Percentiles rank a stretch among this genome's conserved stretches.
Conservation (phyloP, 2,113 vertebrate genomes). For the Pseudorhombus dupliciocellatus region DNA sequence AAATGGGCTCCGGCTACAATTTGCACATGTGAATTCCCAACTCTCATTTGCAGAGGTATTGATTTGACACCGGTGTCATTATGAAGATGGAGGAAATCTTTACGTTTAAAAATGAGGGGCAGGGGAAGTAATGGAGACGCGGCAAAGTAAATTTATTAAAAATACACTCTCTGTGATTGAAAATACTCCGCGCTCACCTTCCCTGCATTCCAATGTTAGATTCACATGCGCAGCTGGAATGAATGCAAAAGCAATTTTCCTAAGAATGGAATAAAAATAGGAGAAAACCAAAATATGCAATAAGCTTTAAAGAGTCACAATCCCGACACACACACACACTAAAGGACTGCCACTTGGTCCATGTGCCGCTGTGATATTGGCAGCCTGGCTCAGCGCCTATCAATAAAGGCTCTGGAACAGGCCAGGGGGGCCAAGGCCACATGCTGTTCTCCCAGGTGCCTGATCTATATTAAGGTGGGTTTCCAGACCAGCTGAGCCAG, state of each 20-base stretch:
- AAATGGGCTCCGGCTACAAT: conserved; percentile 15
- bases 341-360: conserved; percentile 50
- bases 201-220: neutral
- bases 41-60: conserved; percentile 25
- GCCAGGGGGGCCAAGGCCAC: conserved; percentile 57
- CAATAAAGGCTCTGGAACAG: conserved; percentile 64
- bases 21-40: conserved; percentile 2
- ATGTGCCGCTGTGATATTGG: conserved; percentile 69
- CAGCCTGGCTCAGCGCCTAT: conserved; percentile 62
- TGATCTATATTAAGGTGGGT: conserved; percentile 62
- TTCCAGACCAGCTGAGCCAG: conserved; percentile 59
- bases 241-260: neutral
- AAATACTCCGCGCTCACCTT: neutral
- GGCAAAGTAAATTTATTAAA: conserved; percentile 10
- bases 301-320: conserved; percentile 12
- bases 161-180: neutral
- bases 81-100: conserved; percentile 19
- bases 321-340: neutral
- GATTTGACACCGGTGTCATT: conserved; percentile 22
- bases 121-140: neutral
- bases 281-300: neutral
- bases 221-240: neutral
- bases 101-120: conserved; percentile 17
- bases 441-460: conserved; percentile 65
- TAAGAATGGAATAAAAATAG: neutral